Conservation (phyloP, 1,140 invertebrate species). For the Oscheius sp. region DNA sequence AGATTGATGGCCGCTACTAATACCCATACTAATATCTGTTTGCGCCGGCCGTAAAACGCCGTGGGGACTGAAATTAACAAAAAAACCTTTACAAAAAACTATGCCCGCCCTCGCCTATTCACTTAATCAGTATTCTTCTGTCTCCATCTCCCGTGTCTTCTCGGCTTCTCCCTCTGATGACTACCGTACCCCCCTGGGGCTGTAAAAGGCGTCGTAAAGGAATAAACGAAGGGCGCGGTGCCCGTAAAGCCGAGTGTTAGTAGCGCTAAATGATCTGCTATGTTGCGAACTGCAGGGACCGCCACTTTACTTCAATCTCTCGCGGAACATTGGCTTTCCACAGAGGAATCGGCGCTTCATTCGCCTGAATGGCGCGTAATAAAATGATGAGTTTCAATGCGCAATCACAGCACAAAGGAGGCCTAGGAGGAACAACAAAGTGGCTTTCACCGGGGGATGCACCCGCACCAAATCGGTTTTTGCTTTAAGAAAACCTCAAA, state of each 20-base stretch:
- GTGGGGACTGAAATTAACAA: no score
- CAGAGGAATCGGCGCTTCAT: neutral
- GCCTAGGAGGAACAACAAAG: neutral
- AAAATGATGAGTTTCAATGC: constrained; percentile 12
- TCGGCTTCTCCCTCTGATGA: no score
- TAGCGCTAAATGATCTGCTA: neutral
- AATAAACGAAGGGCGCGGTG: neutral
- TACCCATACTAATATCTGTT: no score
- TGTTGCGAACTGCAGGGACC: neutral
- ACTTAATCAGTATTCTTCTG: no score
- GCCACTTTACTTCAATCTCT: no score
- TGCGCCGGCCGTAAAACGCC: no score
- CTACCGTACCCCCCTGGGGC: neutral
- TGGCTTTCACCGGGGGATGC: neutral
- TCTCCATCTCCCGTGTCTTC: no score
- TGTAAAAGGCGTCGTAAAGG: neutral
- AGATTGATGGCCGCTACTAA: constrained; percentile 1
- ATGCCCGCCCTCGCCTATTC: no score
- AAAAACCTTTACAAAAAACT: no score
- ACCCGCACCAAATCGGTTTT: neutral
- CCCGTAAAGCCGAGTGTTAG: neutral
- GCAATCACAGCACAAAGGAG: constrained; percentile 8
- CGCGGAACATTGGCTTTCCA: neutral
- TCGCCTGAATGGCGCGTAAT: neutral
- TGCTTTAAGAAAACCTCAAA: neutral